Base-by-base conservation (phyloP, 1,140 invertebrate genomes). In the Drosophila takahashii region DNA sequence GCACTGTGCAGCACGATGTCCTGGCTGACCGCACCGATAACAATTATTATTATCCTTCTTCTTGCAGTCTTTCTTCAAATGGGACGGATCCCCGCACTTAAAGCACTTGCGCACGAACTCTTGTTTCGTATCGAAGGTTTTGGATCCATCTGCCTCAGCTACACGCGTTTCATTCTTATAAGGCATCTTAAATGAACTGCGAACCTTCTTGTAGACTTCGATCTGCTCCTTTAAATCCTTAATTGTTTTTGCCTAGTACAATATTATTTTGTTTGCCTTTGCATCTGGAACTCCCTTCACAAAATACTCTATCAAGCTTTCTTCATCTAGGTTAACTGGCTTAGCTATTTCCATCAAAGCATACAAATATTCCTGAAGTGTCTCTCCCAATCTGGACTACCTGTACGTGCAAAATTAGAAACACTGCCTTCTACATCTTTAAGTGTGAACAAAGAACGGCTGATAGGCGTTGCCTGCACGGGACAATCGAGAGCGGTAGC, bases 261-360 rank as follows among this genome's bases (percentile, higher is more conserved):
- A 32, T 4, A 50, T 50, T n/a, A 50, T 16, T 26, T 50, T 50
- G n/a, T 51, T 51, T 6, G 48, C 27, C 15, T 13, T 51, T 1
- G 27, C 27, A 51, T 51, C 48, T 5, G 10, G 15, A 27, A 51
- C 48, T 32, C 15, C 27, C 5, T 34, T 51, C 10, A 13, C 10
- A 13, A 32, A 50, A 9, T 51, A 51, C 6, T 51, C 15, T 1
- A 51, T 16, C 1, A 51, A 51, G 18, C 27, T 51, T 0, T 50
- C 15, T 7, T 51, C 27, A 1, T 51, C 15, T 16, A 51, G 4
- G 9, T 16, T 50, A 10, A 50, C 9, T 4, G 47, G 26, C 15
- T 51, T 51, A 0, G 29, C 50, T 13, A 51, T 51, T 18, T 51
- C 16, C 16, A 51, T 51, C 10, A 51, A 34, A 2, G n/a, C n/a